Evolutionary conservation across 2,113 vertebrate genomes (phyloP).

Genomic region (Coreoperca whiteheadi): DNA sequence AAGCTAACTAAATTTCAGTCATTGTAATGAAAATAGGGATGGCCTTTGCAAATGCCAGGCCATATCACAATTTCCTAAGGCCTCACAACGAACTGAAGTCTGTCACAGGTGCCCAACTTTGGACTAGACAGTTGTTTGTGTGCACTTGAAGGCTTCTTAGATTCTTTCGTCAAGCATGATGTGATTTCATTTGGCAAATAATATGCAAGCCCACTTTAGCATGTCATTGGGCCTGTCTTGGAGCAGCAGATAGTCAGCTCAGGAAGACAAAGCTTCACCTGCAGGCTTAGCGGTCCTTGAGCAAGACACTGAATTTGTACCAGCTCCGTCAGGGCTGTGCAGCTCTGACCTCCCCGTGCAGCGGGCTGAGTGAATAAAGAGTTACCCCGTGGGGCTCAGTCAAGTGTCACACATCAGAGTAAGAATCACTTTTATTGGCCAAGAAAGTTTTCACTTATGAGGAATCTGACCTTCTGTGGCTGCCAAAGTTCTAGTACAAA

Average conservation of each 20-base stretch:
- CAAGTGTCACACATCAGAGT: constrained; percentile 7
- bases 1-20: constrained; percentile 2
- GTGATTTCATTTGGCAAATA: constrained; percentile 4
- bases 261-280: constrained; percentile 1
- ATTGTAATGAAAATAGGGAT: neutral
- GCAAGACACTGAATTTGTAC: constrained; percentile 9
- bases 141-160: neutral
- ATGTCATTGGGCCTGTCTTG: neutral
- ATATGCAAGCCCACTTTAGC: neutral
- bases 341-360: constrained; percentile 23
- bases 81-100: neutral
- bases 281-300: constrained; percentile 12
- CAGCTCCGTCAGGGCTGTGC: neutral
- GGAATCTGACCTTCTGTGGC: neutral
- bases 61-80: neutral
- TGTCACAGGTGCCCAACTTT: constrained; percentile 1
- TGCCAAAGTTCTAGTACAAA: constrained; percentile 7
- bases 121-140: neutral
- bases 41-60: constrained; percentile 12
- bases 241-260: neutral
- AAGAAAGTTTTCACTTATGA: neutral
- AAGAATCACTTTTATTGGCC: neutral
- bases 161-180: neutral
- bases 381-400: neutral
- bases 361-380: constrained; percentile 7